These are phyloP conservation scores for Muscidifurax raptorellus DNA, from an alignment of 1,140 invertebrate species.

Conservation along the genomic window DNA sequence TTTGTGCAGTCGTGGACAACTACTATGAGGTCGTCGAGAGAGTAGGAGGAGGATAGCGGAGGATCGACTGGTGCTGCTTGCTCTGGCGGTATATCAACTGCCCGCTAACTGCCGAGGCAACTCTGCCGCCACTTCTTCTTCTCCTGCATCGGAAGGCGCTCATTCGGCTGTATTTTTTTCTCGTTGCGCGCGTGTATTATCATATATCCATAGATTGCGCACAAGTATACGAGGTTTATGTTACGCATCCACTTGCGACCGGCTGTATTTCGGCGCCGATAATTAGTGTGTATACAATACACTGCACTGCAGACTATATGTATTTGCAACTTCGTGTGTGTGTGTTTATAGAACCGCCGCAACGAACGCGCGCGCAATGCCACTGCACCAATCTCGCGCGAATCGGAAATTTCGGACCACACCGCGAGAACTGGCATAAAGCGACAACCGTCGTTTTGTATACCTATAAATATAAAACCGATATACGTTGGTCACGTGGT, in stretches of 20 bases:
- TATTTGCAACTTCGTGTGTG: not conserved
- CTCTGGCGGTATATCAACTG: not conserved
- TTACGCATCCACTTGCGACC: too few species aligned
- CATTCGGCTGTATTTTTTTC: too few species aligned
- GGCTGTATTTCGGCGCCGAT: too few species aligned
- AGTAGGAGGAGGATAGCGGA: too few species aligned
- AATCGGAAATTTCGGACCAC: not conserved
- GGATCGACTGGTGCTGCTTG: not conserved
- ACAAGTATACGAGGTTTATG: too few species aligned
- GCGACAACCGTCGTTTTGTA: too few species aligned
- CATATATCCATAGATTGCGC: too few species aligned
- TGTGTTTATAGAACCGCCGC: not conserved
- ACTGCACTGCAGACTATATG: too few species aligned
- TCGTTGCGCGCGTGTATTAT: too few species aligned
- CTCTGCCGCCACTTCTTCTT: slow-evolving; percentile 19
- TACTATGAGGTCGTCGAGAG: too few species aligned
- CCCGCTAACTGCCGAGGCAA: not conserved
- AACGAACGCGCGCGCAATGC: not conserved
- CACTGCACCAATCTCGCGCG: not conserved
- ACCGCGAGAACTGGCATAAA: too few species aligned
- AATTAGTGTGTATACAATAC: too few species aligned
- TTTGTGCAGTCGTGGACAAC: not conserved
- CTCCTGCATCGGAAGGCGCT: not conserved
- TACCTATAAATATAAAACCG: not conserved
- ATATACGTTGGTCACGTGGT: not conserved